Base-by-base conservation (phyloP, 2,113 vertebrate species). In the Misgurnus anguillicaudatus region DNA sequence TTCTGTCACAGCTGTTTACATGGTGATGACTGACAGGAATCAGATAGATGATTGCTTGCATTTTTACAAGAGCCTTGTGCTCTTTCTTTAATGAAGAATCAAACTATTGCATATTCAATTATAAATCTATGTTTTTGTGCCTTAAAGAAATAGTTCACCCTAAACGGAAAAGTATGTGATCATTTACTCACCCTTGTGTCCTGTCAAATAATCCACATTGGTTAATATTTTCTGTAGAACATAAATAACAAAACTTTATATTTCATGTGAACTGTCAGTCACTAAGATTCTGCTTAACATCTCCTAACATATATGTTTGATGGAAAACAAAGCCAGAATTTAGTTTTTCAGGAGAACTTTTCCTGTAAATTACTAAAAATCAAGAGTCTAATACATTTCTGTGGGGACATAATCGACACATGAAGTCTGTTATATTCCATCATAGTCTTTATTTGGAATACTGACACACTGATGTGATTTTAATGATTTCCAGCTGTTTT, bases 401-500 rank as follows among this genome's bases (percentile, higher is more conserved):
- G 45, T 36, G 48, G 19, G 70, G 38, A 19, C 39, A 66, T 57
- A 48, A 74, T 57, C n/a, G 10, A 57, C 24, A 55, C 7, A 70
- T 38, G 47, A 47, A 53, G 31, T 14, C 36, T 39, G 21, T 24
- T 16, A 6, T 45, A 38, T 41, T 53, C 24, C 6, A 61, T 51
- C 5, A 39, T 51, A 38, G 4, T 21, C 6, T 38, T 31, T 4
- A 31, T 61, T 41, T 67, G 51, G 6, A n/a, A 7, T 65, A 57
- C 21, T 78, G 8, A 0, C 14, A 16, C 21, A 45, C 4, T 58
- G 47, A 69, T 64, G 51, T 42, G 36, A 8, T 24, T 38, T 68
- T 79, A 67, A 84, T 75, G 19, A 75, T 51, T 65, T 53, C 67
- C 86, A 86, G 85, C 81, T 87, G 83, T 75, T 71, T 51, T 58